phyloP scores from a whole-genome alignment of 2,113 vertebrate species.

The Azemiops feae region DNA sequence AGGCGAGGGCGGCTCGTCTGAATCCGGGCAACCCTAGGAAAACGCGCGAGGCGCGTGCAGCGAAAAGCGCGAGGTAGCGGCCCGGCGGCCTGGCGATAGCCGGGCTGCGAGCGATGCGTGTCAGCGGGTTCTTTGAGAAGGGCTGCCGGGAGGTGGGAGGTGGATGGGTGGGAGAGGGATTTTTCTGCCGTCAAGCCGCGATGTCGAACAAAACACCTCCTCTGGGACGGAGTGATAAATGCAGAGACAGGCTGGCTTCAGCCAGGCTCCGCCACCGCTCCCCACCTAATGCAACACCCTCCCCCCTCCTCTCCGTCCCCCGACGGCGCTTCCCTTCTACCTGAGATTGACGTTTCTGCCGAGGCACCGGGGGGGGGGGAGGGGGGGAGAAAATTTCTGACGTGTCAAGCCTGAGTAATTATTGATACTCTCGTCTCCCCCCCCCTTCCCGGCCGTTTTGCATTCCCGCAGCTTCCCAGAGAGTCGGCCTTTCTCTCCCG shows the following conservation, averaged over 20 bases:
- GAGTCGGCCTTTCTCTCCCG: not conserved
- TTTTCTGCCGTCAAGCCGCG: constrained; percentile 78
- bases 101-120: constrained; percentile 72
- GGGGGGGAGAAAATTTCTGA: not conserved
- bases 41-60: constrained; percentile 47
- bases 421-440: constrained; percentile 15
- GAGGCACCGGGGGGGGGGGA: constrained; percentile 13
- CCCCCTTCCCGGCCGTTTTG: not conserved
- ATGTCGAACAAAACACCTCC: constrained; percentile 85
- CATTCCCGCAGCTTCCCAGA: constrained; percentile 29
- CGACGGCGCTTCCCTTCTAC: constrained; percentile 56
- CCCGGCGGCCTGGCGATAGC: constrained; percentile 56
- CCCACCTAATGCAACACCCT: not conserved
- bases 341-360: constrained; percentile 48
- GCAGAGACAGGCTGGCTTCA: constrained; percentile 79
- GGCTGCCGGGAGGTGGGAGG: constrained; percentile 67
- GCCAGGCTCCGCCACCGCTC: constrained; percentile 69
- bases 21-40: constrained; percentile 8
- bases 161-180: not conserved
- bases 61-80: constrained; percentile 48
- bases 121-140: constrained; percentile 77
- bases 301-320: not conserved
- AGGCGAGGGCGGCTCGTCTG: not conserved
- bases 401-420: constrained; percentile 48
- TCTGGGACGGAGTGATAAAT: constrained; percentile 82